phyloP scores from a whole-genome alignment of 2,113 vertebrate species.

The Nannobrachium achirus region DNA sequence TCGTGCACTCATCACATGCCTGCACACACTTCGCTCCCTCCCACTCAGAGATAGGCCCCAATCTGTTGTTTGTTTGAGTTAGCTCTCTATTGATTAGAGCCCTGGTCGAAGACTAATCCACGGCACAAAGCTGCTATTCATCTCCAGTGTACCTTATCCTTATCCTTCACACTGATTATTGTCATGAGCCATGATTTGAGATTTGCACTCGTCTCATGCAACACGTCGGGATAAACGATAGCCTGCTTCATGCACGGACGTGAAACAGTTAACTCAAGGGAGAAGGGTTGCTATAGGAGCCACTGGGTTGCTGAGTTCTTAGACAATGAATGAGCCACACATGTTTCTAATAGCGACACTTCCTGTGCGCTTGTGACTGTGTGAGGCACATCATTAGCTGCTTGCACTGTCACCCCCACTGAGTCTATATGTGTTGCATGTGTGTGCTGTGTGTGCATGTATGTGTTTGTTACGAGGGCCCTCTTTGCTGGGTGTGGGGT shows the following conservation, averaged over 20 bases:
- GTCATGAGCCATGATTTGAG: constrained; percentile 13
- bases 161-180: constrained; percentile 23
- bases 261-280: constrained; percentile 31
- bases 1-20: neutral
- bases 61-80: constrained; percentile 40
- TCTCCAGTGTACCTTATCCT: constrained; percentile 3
- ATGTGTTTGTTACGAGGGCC: neutral
- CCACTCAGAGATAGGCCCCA: constrained; percentile 8
- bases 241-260: no score
- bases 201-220: constrained; percentile 25
- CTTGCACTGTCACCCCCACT: constrained; percentile 12
- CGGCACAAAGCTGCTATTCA: constrained; percentile 27
- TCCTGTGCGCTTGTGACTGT: constrained; percentile 40
- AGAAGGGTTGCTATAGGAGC: constrained; percentile 17
- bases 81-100: constrained; percentile 24
- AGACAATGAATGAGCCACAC: constrained; percentile 53
- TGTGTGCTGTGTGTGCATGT: neutral
- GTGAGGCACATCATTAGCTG: constrained; percentile 52
- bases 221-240: no score
- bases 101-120: constrained; percentile 4
- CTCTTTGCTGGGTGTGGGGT: neutral
- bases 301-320: constrained; percentile 33
- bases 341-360: constrained; percentile 58
- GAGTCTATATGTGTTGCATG: constrained; percentile 5
- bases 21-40: neutral